phyloP scores from a whole-genome alignment of 2,113 vertebrate species.

The Sphyrna mokarran region DNA sequence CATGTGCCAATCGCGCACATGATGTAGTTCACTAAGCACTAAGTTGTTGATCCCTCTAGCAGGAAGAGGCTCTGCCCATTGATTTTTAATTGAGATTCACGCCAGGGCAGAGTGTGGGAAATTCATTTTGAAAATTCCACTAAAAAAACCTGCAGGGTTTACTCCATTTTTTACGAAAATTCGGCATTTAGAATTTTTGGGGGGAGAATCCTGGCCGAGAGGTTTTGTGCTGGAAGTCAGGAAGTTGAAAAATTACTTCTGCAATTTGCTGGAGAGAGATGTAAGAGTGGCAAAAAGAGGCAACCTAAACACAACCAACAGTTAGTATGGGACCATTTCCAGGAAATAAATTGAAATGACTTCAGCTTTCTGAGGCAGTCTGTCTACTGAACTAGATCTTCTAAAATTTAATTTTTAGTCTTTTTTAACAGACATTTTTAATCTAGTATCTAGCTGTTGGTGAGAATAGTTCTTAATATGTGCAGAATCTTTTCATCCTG shows the following conservation, averaged over 20 bases:
- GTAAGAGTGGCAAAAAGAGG: background rate
- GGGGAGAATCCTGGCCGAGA: too few species aligned
- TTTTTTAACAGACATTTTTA: background rate
- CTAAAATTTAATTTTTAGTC: background rate
- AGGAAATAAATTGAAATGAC: background rate
- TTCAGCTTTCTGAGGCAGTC: background rate
- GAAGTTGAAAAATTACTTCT: background rate
- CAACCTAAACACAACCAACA: background rate
- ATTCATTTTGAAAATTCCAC: too few species aligned
- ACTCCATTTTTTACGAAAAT: too few species aligned
- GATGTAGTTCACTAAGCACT: too few species aligned
- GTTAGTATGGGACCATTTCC: too few species aligned
- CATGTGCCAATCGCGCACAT: too few species aligned
- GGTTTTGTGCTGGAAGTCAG: background rate
- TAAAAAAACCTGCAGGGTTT: too few species aligned
- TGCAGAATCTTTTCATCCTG: background rate
- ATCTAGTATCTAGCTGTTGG: background rate
- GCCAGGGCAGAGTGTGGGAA: too few species aligned
- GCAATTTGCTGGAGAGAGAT: background rate
- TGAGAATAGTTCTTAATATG: background rate
- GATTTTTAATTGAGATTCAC: too few species aligned
- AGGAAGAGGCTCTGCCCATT: too few species aligned
- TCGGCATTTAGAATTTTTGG: too few species aligned
- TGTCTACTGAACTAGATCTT: background rate
- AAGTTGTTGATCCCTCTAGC: too few species aligned